These are phyloP conservation scores for Atethmia centrago DNA, from an alignment of 2,888 invertebrate species.

Conservation along the genomic window DNA sequence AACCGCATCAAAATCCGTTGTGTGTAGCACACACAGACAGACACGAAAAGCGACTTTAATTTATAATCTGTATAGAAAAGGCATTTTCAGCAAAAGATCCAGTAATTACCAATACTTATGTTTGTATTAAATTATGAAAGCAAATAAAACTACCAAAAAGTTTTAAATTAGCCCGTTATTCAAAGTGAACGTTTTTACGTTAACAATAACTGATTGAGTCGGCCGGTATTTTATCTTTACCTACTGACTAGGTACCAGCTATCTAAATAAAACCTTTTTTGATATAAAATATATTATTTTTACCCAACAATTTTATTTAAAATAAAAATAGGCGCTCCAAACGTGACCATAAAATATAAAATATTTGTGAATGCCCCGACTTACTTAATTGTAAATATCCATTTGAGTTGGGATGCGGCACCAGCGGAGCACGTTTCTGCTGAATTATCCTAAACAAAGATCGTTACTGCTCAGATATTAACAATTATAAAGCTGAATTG, in stretches of 20 bases:
- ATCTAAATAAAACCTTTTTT: background rate
- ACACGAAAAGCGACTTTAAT: background rate
- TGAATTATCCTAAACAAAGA: constrained; percentile 82
- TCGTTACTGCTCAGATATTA: constrained; percentile 79
- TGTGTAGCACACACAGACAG: background rate
- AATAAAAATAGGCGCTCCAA: constrained; percentile 14
- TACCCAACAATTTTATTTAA: constrained; percentile 20
- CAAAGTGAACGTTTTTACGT: background rate
- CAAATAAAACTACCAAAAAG: background rate
- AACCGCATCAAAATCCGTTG: background rate
- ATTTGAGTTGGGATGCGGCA: constrained; percentile 62
- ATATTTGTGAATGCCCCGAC: constrained; percentile 41
- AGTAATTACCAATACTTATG: background rate
- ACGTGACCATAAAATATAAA: constrained; percentile 17
- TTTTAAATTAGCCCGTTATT: constrained; percentile 2
- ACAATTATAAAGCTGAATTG: constrained; percentile 81
- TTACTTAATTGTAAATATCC: constrained; percentile 60
- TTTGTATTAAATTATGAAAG: background rate
- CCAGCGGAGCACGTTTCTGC: constrained; percentile 63
- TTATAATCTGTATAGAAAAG: no score
- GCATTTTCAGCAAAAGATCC: background rate
- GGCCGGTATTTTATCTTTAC: background rate
- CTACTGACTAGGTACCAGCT: no score
- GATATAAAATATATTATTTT: constrained; percentile 15
- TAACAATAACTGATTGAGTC: background rate